These are phyloP conservation scores for Corythornis vintsioides DNA, from an alignment of 2,113 vertebrate species.

Conservation along the genomic window DNA sequence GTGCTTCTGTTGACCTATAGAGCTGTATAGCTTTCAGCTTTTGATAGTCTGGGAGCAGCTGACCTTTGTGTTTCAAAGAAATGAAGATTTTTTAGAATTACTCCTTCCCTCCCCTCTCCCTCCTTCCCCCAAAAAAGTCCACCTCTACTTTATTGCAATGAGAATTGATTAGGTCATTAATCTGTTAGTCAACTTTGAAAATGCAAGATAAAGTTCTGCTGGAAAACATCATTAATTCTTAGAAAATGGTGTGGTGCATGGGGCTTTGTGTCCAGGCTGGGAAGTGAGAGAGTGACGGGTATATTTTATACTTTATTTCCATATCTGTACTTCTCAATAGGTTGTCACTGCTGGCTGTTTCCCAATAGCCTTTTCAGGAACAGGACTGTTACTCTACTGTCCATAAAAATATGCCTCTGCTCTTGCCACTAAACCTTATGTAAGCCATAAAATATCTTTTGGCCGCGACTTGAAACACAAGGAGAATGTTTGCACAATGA, in stretches of 20 bases:
- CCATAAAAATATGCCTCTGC: slow-evolving; percentile 55
- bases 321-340: background rate
- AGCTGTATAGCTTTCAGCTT: background rate
- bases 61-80: slow-evolving; percentile 1
- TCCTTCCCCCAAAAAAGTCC: background rate
- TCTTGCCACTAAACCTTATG: slow-evolving; percentile 56
- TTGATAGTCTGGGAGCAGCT: background rate
- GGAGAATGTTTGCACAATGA: slow-evolving; percentile 59
- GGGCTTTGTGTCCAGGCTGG: background rate
- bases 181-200: background rate
- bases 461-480: slow-evolving; percentile 44
- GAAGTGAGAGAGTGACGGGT: background rate
- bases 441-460: slow-evolving; percentile 59
- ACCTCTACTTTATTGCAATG: background rate
- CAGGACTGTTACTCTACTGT: slow-evolving; percentile 42
- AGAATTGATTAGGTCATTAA: background rate
- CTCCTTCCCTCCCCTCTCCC: background rate
- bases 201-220: background rate
- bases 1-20: background rate
- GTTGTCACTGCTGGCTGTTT: slow-evolving; percentile 2
- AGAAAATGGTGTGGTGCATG: background rate
- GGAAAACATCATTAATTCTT: background rate
- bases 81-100: background rate
- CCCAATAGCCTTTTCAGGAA: slow-evolving; percentile 3
- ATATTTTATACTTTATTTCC: background rate